A percentile compares a stretch with the other conserved stretches of the same genome.
Evolutionary conservation across 2,113 vertebrate species (phyloP).

Genomic region (human (Homo sapiens)): DNA sequence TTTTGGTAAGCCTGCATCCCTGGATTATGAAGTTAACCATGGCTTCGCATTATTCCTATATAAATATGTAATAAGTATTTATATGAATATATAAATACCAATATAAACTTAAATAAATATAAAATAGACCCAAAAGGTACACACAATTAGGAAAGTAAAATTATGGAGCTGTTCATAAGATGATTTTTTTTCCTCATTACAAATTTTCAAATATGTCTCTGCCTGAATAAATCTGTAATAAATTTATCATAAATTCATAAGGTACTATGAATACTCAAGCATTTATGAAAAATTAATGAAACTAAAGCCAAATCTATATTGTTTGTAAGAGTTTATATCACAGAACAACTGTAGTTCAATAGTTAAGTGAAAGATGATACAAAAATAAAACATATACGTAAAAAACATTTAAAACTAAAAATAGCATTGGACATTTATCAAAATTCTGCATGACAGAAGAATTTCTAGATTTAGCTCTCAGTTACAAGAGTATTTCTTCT

Average conservation of each 20-base stretch:
- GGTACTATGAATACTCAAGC: neutral
- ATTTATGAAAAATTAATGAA: neutral
- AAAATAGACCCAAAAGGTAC: neutral
- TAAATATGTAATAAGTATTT: neutral
- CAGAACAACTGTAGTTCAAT: neutral
- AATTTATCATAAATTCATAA: neutral
- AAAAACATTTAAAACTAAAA: neutral
- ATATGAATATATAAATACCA: neutral
- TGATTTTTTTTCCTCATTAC: neutral
- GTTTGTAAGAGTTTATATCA: neutral
- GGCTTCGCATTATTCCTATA: neutral
- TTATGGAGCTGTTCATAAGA: neutral
- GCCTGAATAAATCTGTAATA: neutral
- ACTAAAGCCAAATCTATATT: neutral
- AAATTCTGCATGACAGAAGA: neutral
- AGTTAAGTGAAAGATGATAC: neutral
- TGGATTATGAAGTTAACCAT: neutral
- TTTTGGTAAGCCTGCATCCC: neutral
- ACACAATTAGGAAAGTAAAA: neutral
- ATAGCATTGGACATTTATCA: neutral
- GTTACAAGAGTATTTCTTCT: neutral
- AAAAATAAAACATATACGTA: neutral
- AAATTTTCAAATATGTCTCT: neutral
- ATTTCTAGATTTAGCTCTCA: neutral
- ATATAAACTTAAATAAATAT: neutral